Percentiles rank a stretch among this genome's conserved stretches.
phyloP scores from a whole-genome alignment of 2,113 vertebrate genomes.

The Phoenicopterus ruber region DNA sequence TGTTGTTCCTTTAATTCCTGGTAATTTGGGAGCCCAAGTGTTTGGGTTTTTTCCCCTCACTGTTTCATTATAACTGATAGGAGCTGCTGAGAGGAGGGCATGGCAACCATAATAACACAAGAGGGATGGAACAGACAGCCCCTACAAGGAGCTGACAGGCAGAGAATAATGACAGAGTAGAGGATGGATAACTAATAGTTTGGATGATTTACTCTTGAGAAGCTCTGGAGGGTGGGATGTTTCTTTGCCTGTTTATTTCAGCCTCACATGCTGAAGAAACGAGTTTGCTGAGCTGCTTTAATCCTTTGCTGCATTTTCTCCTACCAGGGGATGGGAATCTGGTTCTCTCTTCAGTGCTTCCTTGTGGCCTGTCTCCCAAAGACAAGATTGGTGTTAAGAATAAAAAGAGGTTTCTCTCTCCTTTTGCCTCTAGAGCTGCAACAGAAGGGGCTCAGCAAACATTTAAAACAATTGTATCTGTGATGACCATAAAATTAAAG shows the following conservation, averaged over 20 bases:
- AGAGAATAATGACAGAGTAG: constrained; percentile 43
- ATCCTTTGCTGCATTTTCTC: neutral
- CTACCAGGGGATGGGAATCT: neutral
- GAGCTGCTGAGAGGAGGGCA: neutral
- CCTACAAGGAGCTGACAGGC: constrained; percentile 1
- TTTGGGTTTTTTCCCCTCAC: neutral
- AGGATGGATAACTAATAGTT: constrained; percentile 28
- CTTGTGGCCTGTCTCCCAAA: neutral
- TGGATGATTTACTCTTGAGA: constrained; percentile 52
- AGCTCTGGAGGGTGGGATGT: constrained; percentile 4
- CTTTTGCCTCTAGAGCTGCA: neutral
- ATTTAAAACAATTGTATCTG: neutral
- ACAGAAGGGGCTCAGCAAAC: neutral
- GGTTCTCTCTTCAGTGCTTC: neutral
- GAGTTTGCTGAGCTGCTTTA: neutral
- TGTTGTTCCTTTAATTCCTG: neutral
- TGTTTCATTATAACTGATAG: constrained; percentile 13
- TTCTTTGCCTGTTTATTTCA: constrained; percentile 23
- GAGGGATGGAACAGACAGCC: neutral
- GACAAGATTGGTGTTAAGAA: neutral
- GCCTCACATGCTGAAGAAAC: neutral
- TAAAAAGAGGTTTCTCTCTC: neutral
- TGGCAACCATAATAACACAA: constrained; percentile 8
- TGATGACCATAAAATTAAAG: neutral
- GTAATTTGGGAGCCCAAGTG: neutral